Evolutionary conservation across 2,113 vertebrate genomes (phyloP), one percentile per base, ranked within the genome.

Genomic region (Philantomba maxwellii): DNA sequence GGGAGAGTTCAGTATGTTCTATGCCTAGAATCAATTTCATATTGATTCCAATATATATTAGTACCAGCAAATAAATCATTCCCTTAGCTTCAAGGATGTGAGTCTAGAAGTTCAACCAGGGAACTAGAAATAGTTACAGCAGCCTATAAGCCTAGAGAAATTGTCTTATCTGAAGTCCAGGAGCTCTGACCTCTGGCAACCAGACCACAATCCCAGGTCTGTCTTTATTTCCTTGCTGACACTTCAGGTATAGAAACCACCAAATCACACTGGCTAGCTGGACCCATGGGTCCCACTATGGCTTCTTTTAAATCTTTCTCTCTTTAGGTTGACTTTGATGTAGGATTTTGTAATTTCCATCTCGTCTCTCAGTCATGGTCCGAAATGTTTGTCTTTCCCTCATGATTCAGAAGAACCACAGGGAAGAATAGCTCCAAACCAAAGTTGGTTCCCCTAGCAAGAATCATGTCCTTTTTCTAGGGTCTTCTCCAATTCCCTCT

Each of bases 401-500:
- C 23, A 30, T 45, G 49, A 12, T 96, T 95, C 58, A 30, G 43
- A 96, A 25, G 23, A 89, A 43, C 13, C 66, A 64, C 15, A 95
- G 91, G 43, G 89, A 94, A 96, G 60, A 91, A 23, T 11, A 66
- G 45, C 36, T 96, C 55, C 21, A 49, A 89, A 89, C 89, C 49
- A 93, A 95, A 75, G 39, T 6, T 70, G 28, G 36, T 26, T 94
- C 26, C 7, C 66, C 33, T 77, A 47, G 78, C 55, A 97, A 96
- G 75, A 85, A 33, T 15, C 28, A 25, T 62, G 60, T 91, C 26
- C 30, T 89, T 97, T 95, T 84, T n/a, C 28, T 77, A 9, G 49
- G 58, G 43, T 96, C 77, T 89, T 94, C 75, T 96, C 64, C 49
- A 83, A 23, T 94, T 94, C 55, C 81, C 26, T 70, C 33, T 91